These are phyloP conservation scores for Eufriesea mexicana DNA, from an alignment of 1,140 invertebrate genomes.

Conservation along the genomic window DNA sequence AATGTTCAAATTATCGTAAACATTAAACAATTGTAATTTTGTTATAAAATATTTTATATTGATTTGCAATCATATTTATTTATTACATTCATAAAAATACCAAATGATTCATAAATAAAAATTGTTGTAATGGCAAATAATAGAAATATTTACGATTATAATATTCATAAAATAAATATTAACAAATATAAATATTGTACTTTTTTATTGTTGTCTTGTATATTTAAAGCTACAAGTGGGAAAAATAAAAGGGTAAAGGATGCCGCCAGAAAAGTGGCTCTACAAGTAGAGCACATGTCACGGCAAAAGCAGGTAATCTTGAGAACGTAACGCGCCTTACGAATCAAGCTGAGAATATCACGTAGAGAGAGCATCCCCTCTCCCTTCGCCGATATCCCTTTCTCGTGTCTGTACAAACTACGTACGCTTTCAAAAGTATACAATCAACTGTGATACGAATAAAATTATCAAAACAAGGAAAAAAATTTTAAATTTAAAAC, in stretches of 20 bases:
- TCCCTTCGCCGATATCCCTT: constrained; percentile 46
- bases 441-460: constrained; percentile 20
- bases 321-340: constrained; percentile 64
- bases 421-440: constrained; percentile 42
- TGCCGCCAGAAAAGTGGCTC: constrained; percentile 47
- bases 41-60: not conserved
- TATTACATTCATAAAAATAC: not conserved
- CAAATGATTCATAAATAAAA: not conserved
- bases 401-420: constrained; percentile 34
- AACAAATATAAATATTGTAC: not conserved
- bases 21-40: not conserved
- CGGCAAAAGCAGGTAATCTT: constrained; percentile 62
- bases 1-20: not conserved
- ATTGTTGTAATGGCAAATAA: not conserved
- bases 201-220: not conserved
- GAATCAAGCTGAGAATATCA: constrained; percentile 65
- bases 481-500: not conserved
- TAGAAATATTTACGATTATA: not conserved
- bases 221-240: constrained; percentile 26
- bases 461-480: not conserved
- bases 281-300: constrained; percentile 65
- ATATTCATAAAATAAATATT: not conserved
- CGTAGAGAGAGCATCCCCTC: constrained; percentile 42
- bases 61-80: not conserved
- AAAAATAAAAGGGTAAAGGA: constrained; percentile 44